Percentiles rank a stretch among this genome's conserved stretches.
Conservation (phyloP, 2,113 vertebrate genomes). For the Numenius arquata region DNA sequence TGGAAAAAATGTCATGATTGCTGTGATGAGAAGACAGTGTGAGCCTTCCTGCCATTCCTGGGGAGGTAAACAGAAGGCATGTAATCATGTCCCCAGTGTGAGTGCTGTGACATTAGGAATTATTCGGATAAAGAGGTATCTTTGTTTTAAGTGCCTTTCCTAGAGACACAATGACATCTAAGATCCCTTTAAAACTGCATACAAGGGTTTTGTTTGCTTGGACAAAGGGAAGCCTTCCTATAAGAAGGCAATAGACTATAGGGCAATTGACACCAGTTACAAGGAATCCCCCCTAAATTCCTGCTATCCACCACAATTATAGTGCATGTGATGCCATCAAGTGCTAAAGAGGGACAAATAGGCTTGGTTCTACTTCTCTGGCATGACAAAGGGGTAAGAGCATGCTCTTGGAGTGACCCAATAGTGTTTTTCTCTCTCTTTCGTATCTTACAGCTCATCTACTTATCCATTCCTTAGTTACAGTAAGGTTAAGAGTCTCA, state of each 20-base stretch:
- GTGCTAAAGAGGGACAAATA: background rate
- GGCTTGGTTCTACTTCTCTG: fast-evolving
- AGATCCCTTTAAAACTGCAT: background rate
- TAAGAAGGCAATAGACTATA: background rate
- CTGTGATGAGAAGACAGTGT: background rate
- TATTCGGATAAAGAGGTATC: background rate
- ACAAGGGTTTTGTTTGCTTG: background rate
- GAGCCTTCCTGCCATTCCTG: background rate
- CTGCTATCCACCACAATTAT: background rate
- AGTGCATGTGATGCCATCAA: background rate
- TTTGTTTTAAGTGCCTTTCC: background rate
- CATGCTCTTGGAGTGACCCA: fast-evolving
- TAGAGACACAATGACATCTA: background rate
- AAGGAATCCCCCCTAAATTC: background rate
- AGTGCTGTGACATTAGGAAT: background rate
- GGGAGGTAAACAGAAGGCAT: background rate
- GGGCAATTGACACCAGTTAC: background rate
- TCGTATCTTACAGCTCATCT: background rate
- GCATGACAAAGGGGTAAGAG: background rate
- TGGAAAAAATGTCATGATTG: background rate
- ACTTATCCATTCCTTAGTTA: background rate
- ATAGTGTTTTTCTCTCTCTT: background rate
- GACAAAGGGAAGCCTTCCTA: background rate
- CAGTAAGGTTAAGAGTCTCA: background rate
- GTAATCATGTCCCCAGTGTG: background rate